A percentile compares a stretch with the other conserved stretches of the same genome.
Conservation (phyloP, 2,113 vertebrate species). For the Notiomystis cincta region DNA sequence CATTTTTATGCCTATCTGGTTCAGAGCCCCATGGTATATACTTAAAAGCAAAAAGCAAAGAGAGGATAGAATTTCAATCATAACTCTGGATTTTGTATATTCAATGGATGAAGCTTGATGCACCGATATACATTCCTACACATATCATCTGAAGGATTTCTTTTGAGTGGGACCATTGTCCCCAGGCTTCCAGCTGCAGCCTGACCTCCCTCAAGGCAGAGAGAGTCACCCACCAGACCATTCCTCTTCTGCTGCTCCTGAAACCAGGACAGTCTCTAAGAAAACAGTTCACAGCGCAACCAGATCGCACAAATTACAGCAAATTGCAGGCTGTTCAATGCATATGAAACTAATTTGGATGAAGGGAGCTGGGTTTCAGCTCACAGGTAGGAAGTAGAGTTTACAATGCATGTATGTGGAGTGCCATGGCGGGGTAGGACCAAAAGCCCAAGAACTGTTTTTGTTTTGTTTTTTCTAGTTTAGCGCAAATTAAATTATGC, state of each 20-base stretch:
- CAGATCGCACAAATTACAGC: background rate
- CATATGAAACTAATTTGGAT: background rate
- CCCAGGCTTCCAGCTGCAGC: background rate
- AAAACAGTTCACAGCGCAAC: background rate
- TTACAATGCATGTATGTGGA: background rate
- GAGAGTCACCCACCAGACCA: background rate
- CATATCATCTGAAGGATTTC: background rate
- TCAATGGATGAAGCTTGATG: background rate
- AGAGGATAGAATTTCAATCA: background rate
- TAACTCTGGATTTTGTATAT: background rate
- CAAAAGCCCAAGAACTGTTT: background rate
- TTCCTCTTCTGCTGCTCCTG: background rate
- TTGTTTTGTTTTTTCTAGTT: background rate
- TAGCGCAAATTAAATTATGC: constrained; percentile 45
- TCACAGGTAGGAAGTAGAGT: background rate
- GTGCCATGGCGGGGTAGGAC: background rate
- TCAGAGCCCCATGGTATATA: background rate
- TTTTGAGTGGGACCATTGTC: background rate
- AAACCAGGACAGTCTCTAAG: background rate
- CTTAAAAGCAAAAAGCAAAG: background rate
- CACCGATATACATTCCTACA: fast-evolving
- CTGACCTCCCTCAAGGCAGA: background rate
- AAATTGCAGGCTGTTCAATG: background rate
- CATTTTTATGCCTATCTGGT: background rate
- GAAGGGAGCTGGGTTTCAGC: background rate